Evolutionary conservation across 2,888 invertebrate genomes (phyloP).

Genomic region (Torymus tubicola): DNA sequence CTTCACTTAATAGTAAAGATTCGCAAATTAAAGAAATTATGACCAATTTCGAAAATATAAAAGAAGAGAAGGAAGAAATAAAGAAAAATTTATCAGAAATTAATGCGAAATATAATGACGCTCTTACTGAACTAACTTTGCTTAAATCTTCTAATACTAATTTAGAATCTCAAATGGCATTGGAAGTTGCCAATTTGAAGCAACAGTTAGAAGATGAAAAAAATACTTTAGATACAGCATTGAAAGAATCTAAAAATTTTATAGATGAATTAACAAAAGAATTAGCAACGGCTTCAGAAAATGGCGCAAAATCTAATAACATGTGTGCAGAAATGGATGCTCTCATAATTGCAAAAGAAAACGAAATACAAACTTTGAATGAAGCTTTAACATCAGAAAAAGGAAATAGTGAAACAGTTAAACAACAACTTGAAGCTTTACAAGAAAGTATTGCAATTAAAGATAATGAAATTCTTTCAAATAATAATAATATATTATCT

Average conservation of each 20-base stretch:
- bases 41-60: conserved; percentile 54
- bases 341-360: conserved; percentile 56
- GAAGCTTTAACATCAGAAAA: conserved; percentile 77
- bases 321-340: conserved; percentile 55
- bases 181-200: conserved; percentile 60
- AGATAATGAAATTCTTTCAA: conserved; percentile 77
- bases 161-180: conserved; percentile 59
- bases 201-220: conserved; percentile 60
- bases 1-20: conserved; percentile 56
- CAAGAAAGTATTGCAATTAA: conserved; percentile 78
- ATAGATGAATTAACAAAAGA: conserved; percentile 52
- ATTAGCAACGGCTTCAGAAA: conserved; percentile 54
- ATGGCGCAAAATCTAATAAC: conserved; percentile 51
- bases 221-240: conserved; percentile 59
- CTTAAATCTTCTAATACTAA: conserved; percentile 58
- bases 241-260: conserved; percentile 59
- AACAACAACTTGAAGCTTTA: conserved; percentile 62
- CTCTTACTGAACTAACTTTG: conserved; percentile 56
- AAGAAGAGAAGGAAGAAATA: conserved; percentile 62
- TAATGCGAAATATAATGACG: conserved; percentile 60
- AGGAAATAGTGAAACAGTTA: conserved; percentile 66
- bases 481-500: conserved; percentile 77
- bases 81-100: conserved; percentile 57
- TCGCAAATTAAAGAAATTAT: conserved; percentile 59
- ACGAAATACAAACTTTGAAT: conserved; percentile 67